Evolutionary conservation across 2,797 vertebrate species (phyloP).

Genomic region (Cheirogaleus major): DNA sequence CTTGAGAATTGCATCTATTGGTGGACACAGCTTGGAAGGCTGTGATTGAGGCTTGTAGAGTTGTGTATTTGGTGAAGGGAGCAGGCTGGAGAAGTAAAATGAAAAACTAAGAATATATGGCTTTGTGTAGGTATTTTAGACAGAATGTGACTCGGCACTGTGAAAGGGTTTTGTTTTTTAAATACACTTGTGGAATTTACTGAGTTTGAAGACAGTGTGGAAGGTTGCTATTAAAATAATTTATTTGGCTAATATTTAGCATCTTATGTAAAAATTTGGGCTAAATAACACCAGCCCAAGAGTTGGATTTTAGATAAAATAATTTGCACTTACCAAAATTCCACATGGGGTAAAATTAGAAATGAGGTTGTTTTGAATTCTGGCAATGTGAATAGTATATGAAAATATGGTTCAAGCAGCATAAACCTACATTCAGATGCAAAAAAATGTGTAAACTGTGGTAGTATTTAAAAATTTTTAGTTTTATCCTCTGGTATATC

Average conservation of each 20-base stretch:
- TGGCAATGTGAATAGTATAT: not conserved
- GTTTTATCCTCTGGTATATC: not conserved
- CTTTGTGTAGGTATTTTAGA: conserved; percentile 16
- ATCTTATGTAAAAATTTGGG: not conserved
- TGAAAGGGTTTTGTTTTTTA: not conserved
- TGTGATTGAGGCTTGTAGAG: not conserved
- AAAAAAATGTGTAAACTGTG: not conserved
- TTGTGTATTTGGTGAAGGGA: conserved; percentile 28
- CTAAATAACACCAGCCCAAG: not conserved
- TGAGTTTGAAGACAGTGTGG: conserved; percentile 3
- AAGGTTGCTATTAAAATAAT: not conserved
- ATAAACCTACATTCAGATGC: not conserved
- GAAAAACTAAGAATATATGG: conserved; percentile 28
- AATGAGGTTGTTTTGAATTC: conserved; percentile 32
- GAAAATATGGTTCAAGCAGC: not conserved
- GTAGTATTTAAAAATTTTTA: not conserved
- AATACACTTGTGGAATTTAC: conserved; percentile 32
- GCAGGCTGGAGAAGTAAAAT: not conserved
- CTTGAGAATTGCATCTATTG: not conserved
- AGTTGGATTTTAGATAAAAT: conserved; percentile 43
- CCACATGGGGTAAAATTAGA: not conserved
- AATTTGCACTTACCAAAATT: conserved; percentile 8
- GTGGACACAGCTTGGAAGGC: not conserved
- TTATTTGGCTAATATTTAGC: not conserved
- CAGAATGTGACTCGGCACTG: not conserved